phyloP scores from a whole-genome alignment of 2,797 vertebrate genomes.

The Emys orbicularis region DNA sequence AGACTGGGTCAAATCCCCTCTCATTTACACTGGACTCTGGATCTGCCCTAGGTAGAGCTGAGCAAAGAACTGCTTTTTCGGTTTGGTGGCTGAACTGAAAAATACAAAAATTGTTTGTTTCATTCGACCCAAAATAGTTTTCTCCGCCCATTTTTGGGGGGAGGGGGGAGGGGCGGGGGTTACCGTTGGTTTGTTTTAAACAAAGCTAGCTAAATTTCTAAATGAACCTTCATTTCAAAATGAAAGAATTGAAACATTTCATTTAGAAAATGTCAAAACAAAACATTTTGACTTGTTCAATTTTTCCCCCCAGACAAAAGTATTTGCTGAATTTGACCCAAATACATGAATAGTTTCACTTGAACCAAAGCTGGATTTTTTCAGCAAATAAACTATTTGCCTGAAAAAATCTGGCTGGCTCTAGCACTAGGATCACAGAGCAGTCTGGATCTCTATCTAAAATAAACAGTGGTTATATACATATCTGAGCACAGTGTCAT shows the following conservation, averaged over 20 bases:
- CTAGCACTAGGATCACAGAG: not conserved
- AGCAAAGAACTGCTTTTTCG: not conserved
- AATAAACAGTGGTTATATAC: not conserved
- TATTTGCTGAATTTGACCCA: not conserved
- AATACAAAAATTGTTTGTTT: not conserved
- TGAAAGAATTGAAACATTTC: not conserved
- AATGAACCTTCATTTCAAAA: not conserved
- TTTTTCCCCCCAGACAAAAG: not conserved
- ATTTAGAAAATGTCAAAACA: not conserved
- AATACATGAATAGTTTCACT: not conserved
- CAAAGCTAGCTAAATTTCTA: not conserved
- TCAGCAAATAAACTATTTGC: not conserved
- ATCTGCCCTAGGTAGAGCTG: too few species aligned
- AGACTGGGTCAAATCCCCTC: not conserved
- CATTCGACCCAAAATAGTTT: not conserved
- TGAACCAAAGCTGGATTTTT: not conserved
- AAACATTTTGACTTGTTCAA: not conserved
- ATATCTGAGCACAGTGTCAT: not conserved
- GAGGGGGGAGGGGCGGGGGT: too few species aligned
- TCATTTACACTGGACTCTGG: not conserved
- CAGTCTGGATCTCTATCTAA: not conserved
- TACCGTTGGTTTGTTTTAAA: not conserved
- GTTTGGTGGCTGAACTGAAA: not conserved
- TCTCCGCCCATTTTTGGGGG: not conserved
- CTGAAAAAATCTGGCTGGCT: not conserved